Percentiles rank a stretch among this genome's conserved stretches.
phyloP scores from a whole-genome alignment of 2,113 vertebrate genomes.

The Panthera uncia region DNA sequence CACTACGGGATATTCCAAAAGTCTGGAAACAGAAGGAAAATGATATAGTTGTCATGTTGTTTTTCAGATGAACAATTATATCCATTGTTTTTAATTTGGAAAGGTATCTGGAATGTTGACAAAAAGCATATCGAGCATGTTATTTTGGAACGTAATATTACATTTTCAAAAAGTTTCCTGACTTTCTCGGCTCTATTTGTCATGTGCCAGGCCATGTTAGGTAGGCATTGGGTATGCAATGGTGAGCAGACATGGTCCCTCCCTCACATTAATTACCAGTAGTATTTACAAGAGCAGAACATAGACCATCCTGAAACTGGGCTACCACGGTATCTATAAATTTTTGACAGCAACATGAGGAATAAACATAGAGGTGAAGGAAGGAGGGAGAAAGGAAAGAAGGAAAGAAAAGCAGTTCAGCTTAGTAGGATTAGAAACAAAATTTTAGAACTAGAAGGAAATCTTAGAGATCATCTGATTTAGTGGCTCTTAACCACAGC shows the following conservation, averaged over 20 bases:
- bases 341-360: neutral
- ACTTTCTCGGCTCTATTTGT: neutral
- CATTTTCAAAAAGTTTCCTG: neutral
- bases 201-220: no score
- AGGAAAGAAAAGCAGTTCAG: neutral
- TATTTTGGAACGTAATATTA: neutral
- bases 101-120: neutral
- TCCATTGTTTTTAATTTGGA: neutral
- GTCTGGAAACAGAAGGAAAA: neutral
- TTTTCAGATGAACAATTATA: slow-evolving; percentile 18
- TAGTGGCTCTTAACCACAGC: neutral
- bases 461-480: neutral
- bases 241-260: neutral
- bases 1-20: neutral
- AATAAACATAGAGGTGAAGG: neutral
- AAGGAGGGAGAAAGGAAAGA: neutral
- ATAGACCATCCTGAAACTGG: neutral
- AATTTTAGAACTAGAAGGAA: neutral
- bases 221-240: rapidly evolving
- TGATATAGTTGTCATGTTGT: neutral
- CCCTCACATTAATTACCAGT: neutral
- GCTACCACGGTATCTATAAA: neutral
- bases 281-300: neutral
- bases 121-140: neutral
- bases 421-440: neutral